These are phyloP conservation scores for Aurelia coerulea DNA, from an alignment of 30 jellyfish, hydroid and myxozoan genomes.

Conservation along the genomic window DNA sequence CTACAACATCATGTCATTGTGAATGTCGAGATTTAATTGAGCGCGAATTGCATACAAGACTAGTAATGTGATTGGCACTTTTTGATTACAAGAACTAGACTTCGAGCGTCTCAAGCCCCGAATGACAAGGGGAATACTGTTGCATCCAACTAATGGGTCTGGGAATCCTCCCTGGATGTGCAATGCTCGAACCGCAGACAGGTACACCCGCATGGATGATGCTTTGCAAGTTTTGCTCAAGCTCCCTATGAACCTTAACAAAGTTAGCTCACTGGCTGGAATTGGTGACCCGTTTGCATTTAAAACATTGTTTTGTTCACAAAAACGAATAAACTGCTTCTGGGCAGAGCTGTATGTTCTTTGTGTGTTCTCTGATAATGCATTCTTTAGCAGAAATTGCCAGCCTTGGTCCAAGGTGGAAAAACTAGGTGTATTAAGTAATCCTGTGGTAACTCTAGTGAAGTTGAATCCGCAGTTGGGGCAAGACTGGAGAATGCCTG, in stretches of 20 bases:
- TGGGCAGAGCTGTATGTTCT: conserved; percentile 16
- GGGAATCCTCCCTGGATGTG: conserved; percentile 21
- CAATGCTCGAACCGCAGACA: conserved; percentile 33
- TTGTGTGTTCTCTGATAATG: conserved; percentile 3
- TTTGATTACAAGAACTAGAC: background rate
- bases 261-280: conserved; percentile 7
- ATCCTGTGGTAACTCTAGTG: no score
- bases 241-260: conserved; percentile 29
- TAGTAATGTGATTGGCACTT: conserved; percentile 25
- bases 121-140: no score
- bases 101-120: conserved; percentile 17
- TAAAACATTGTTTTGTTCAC: background rate
- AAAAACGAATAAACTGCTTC: conserved; percentile 6
- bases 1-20: conserved; percentile 30
- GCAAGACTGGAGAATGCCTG: no score
- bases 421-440: no score
- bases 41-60: background rate
- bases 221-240: conserved; percentile 11
- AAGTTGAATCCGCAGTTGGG: no score
- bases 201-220: conserved; percentile 27
- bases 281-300: background rate
- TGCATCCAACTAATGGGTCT: conserved; percentile 31
- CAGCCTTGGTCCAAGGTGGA: no score
- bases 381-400: no score
- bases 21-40: background rate